A percentile compares a stretch with the other conserved stretches of the same genome.
Conservation (phyloP, 2,888 invertebrate genomes). For the Drosophila quinaria region DNA sequence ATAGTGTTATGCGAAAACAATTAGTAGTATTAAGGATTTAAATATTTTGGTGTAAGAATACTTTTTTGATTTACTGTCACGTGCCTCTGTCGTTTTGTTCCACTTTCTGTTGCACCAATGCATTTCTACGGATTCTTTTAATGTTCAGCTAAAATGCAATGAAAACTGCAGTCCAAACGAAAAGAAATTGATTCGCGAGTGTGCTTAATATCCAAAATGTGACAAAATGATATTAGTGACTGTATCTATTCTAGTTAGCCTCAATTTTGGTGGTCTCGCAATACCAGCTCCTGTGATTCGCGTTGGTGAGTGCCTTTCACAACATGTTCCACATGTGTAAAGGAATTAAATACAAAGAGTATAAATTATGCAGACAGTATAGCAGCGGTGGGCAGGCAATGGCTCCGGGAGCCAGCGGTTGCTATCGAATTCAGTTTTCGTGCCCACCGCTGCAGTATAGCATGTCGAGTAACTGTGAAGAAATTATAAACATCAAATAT, state of each 20-base stretch:
- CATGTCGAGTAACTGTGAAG: too few species aligned
- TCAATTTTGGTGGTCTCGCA: not conserved
- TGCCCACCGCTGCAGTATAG: too few species aligned
- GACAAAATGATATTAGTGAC: slow-evolving; percentile 10
- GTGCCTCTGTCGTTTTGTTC: not conserved
- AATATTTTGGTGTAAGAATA: not conserved
- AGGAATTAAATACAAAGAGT: too few species aligned
- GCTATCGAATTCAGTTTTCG: too few species aligned
- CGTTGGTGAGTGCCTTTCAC: slow-evolving; percentile 29
- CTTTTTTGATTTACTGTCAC: not conserved
- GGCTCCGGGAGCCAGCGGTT: too few species aligned
- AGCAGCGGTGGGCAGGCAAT: too few species aligned
- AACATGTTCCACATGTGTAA: not conserved
- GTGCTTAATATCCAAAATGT: not conserved
- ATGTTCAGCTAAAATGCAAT: not conserved
- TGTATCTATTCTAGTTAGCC: slow-evolving; percentile 4
- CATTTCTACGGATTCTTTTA: slow-evolving; percentile 7
- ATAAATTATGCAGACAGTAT: too few species aligned
- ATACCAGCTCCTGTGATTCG: slow-evolving; percentile 44
- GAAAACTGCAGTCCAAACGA: not conserved
- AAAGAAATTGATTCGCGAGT: not conserved
- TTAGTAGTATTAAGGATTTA: too few species aligned
- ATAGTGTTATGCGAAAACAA: too few species aligned
- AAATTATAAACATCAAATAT: too few species aligned
- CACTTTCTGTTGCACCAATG: not conserved